Conservation (phyloP, 1,140 invertebrate genomes). For the Druon quercuslanigerum region DNA sequence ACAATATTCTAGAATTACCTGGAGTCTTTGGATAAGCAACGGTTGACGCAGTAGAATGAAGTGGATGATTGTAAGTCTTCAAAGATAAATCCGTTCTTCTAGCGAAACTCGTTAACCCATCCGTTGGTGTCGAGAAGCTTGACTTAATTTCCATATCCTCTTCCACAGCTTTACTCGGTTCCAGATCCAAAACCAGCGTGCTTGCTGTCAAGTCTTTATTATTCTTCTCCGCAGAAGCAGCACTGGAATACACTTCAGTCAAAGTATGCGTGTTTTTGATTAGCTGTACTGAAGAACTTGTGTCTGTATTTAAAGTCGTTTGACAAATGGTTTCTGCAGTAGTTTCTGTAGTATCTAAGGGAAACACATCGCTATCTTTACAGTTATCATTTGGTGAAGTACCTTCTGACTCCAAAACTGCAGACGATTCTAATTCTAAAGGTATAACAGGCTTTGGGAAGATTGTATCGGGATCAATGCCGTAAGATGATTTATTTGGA, state of each 20-base stretch:
- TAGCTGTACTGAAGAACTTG: constrained; percentile 69
- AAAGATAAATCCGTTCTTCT: constrained; percentile 48
- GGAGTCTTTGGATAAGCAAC: constrained; percentile 52
- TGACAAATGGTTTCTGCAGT: constrained; percentile 51
- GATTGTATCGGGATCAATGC: neutral
- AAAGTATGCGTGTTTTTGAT: constrained; percentile 62
- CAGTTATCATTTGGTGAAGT: neutral
- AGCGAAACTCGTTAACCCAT: constrained; percentile 55
- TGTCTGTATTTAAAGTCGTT: constrained; percentile 69
- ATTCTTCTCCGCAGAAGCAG: constrained; percentile 51
- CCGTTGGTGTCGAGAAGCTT: constrained; percentile 61
- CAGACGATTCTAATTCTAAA: neutral
- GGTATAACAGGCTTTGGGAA: constrained; percentile 3
- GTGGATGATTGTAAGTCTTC: constrained; percentile 42
- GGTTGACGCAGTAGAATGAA: constrained; percentile 46
- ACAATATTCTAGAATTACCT: constrained; percentile 40
- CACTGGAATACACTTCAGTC: constrained; percentile 55
- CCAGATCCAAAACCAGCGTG: constrained; percentile 42
- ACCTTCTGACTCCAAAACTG: neutral
- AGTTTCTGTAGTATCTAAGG: constrained; percentile 41
- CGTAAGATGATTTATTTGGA: neutral
- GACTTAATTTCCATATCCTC: constrained; percentile 46
- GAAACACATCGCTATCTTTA: constrained; percentile 29
- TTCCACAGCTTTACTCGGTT: constrained; percentile 59
- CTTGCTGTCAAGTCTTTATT: neutral